These are phyloP conservation scores for Drosophila prolongata DNA, from an alignment of 2,888 invertebrate species.

Conservation along the genomic window DNA sequence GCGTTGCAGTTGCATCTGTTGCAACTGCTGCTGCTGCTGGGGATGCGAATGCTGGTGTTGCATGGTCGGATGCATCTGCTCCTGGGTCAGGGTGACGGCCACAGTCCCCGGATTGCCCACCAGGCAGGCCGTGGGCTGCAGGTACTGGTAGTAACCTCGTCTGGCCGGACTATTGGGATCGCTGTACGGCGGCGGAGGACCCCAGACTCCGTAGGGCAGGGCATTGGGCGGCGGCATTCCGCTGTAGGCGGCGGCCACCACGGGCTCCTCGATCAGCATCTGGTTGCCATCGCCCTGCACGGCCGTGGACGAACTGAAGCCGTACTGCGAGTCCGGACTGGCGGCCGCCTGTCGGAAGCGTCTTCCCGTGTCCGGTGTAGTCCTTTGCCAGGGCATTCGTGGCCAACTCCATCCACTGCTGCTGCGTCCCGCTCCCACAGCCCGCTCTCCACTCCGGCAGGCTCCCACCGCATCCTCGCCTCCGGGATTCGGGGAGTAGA, in stretches of 20 bases:
- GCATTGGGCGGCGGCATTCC: conserved; percentile 85
- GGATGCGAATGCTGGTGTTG: conserved; percentile 57
- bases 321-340: conserved; percentile 93
- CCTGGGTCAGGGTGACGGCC: conserved; percentile 47
- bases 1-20: conserved; percentile 46
- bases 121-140: conserved; percentile 68
- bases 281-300: conserved; percentile 67
- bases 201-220: conserved; percentile 90
- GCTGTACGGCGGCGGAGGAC: conserved; percentile 95
- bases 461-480: conserved; percentile 80
- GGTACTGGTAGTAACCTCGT: conserved; percentile 84
- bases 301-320: conserved; percentile 86
- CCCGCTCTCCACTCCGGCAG: conserved; percentile 76
- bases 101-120: conserved; percentile 55
- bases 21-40: conserved; percentile 63
- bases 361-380: conserved; percentile 83
- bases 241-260: conserved; percentile 60
- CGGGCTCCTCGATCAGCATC: conserved; percentile 74
- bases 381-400: conserved; percentile 89
- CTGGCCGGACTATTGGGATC: conserved; percentile 90
- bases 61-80: conserved; percentile 45
- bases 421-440: conserved; percentile 63
- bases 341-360: conserved; percentile 87
- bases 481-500: conserved; percentile 94
- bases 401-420: conserved; percentile 88